These are phyloP conservation scores for Trichogramma dendrolimi DNA, from an alignment of 2,888 invertebrate species.

Conservation along the genomic window DNA sequence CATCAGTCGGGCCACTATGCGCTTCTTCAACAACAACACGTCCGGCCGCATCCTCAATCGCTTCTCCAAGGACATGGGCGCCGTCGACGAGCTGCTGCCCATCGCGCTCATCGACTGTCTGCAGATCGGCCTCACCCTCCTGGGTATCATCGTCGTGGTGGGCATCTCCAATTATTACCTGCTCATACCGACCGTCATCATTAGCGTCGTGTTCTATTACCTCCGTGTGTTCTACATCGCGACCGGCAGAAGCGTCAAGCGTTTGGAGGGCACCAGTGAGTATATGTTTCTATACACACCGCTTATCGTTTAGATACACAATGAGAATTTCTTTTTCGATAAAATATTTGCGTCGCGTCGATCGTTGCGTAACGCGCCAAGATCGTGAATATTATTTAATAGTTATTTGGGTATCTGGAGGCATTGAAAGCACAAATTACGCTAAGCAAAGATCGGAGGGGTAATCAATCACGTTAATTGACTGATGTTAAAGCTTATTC, in stretches of 20 bases:
- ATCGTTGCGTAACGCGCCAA: no score
- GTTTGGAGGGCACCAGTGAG: constrained; percentile 77
- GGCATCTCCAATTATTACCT: constrained; percentile 72
- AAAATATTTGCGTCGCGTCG: neutral
- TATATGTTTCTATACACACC: constrained; percentile 37
- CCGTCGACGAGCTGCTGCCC: constrained; percentile 64
- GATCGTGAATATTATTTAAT: neutral
- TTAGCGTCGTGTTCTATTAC: constrained; percentile 70
- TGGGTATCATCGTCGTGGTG: constrained; percentile 77
- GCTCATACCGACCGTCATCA: constrained; percentile 65
- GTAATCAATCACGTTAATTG: no score
- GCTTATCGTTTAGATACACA: neutral
- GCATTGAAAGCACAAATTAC: no score
- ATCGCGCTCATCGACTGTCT: constrained; percentile 61
- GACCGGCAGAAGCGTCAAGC: constrained; percentile 77
- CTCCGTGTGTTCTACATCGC: constrained; percentile 73
- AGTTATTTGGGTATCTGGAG: neutral
- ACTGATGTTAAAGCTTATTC: no score
- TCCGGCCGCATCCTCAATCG: constrained; percentile 79
- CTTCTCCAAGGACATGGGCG: constrained; percentile 85
- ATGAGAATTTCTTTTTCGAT: neutral
- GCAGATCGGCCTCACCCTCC: constrained; percentile 75
- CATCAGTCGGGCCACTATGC: constrained; percentile 75
- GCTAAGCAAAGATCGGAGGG: no score
- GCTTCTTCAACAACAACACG: constrained; percentile 85